Conservation (phyloP, 1,140 invertebrate species). For the Drosophila equinoxialis region DNA sequence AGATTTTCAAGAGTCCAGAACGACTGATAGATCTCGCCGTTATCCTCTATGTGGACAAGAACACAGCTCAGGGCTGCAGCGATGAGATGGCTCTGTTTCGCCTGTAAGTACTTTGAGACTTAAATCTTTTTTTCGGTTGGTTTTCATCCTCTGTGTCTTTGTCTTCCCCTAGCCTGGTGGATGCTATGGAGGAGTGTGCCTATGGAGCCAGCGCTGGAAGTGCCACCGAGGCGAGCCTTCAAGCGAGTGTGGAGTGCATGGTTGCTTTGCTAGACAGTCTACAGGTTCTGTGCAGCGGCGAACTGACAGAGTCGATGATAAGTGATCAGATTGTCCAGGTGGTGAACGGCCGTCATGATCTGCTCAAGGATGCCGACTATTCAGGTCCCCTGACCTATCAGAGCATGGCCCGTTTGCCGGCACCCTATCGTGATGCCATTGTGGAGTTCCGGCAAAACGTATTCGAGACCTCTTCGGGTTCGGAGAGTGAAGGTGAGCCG, state of each 20-base stretch:
- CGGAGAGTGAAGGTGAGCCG: constrained; percentile 84
- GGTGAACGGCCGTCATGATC: constrained; percentile 89
- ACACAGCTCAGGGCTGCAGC: constrained; percentile 89
- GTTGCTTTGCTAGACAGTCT: constrained; percentile 92
- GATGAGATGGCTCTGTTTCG: constrained; percentile 95
- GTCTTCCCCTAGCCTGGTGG: constrained; percentile 88
- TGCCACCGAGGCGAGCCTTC: constrained; percentile 88
- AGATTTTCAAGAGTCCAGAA: constrained; percentile 89
- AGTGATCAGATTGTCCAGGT: constrained; percentile 84
- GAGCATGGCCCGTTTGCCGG: constrained; percentile 90
- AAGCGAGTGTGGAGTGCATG: constrained; percentile 92
- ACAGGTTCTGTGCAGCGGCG: constrained; percentile 90
- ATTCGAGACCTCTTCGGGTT: constrained; percentile 85
- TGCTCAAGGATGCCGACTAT: constrained; percentile 91
- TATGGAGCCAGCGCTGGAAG: constrained; percentile 86
- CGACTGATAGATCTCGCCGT: constrained; percentile 89
- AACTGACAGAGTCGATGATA: constrained; percentile 85
- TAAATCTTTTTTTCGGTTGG: neutral
- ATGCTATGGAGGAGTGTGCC: constrained; percentile 93
- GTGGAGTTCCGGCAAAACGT: constrained; percentile 85
- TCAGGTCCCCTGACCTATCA: constrained; percentile 92
- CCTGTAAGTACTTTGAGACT: constrained; percentile 86
- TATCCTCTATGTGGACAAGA: constrained; percentile 89
- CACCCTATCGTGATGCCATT: constrained; percentile 87
- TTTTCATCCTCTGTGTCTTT: neutral